Percentiles rank a stretch among this genome's conserved stretches.
These are phyloP conservation scores for Sminthopsis crassicaudata DNA, from an alignment of 2,113 vertebrate species.

Conservation along the genomic window DNA sequence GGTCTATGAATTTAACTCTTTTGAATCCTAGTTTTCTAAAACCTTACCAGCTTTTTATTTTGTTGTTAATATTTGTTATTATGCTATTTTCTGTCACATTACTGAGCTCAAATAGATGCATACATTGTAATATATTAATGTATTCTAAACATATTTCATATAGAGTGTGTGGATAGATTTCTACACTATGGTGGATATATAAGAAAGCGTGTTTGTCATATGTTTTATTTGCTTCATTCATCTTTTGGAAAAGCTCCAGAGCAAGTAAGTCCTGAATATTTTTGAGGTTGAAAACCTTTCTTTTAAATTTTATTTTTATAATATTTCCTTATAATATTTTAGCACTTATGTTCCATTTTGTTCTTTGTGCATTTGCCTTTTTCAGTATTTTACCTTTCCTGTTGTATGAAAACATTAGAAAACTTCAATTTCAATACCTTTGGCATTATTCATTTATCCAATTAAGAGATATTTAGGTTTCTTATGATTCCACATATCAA, in stretches of 20 bases:
- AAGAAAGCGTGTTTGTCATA: slow-evolving; percentile 39
- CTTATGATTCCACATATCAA: too few relatives aligned
- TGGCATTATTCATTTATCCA: too few relatives aligned
- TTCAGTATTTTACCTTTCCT: slow-evolving; percentile 56
- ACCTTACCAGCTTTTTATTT: too few relatives aligned
- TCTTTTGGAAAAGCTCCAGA: slow-evolving; percentile 51
- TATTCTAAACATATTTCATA: slow-evolving; percentile 51
- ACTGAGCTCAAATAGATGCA: slow-evolving; percentile 32
- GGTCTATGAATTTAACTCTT: too few relatives aligned
- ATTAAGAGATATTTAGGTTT: too few relatives aligned
- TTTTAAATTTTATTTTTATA: slow-evolving; percentile 57
- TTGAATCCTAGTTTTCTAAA: too few relatives aligned
- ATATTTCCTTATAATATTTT: slow-evolving; percentile 39
- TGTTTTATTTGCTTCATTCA: slow-evolving; percentile 51
- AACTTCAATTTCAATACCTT: not conserved
- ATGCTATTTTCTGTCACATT: slow-evolving; percentile 39
- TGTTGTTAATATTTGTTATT: slow-evolving; percentile 19
- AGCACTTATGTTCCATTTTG: slow-evolving; percentile 54
- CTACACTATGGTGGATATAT: not conserved
- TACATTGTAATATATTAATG: slow-evolving; percentile 46
- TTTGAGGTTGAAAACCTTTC: slow-evolving; percentile 60
- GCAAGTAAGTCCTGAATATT: slow-evolving; percentile 49
- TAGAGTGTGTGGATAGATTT: slow-evolving; percentile 51
- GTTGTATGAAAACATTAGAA: slow-evolving; percentile 36
- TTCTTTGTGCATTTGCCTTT: slow-evolving; percentile 50